Conservation (phyloP, 2,113 vertebrate genomes). For the Pleuronectes platessa region DNA sequence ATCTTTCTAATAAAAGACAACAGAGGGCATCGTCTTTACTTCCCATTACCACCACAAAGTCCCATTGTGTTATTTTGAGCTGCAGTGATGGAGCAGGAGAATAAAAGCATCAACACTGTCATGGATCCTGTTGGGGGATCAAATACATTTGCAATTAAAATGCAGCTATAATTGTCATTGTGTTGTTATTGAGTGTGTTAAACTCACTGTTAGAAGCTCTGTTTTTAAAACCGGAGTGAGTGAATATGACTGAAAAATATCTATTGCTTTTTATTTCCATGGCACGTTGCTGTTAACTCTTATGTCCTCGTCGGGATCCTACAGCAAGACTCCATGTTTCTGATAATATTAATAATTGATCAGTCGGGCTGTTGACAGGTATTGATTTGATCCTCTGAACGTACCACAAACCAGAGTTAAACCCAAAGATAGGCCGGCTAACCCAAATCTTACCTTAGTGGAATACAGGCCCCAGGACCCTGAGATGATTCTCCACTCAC, state of each 20-base stretch:
- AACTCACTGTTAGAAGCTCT: not conserved
- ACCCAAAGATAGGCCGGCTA: not conserved
- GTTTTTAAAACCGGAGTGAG: not conserved
- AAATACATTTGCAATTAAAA: constrained; percentile 8
- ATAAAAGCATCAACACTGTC: constrained; percentile 2
- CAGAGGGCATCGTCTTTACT: not conserved
- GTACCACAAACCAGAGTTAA: not conserved
- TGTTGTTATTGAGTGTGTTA: not conserved
- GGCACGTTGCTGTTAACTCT: not conserved
- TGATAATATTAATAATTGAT: not conserved
- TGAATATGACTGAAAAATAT: constrained; percentile 1
- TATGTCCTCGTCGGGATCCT: not conserved
- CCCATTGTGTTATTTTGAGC: constrained; percentile 8
- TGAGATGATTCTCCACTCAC: not conserved
- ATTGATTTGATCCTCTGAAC: not conserved
- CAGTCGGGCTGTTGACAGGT: not conserved
- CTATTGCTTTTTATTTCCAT: too few relatives aligned
- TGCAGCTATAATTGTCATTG: not conserved
- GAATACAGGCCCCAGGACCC: not conserved
- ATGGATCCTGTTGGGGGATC: not conserved
- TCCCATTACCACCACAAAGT: constrained; percentile 17
- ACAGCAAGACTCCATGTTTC: not conserved
- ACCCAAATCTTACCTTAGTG: not conserved
- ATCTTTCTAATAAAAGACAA: constrained; percentile 12
- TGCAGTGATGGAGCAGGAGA: not conserved